phyloP scores from a whole-genome alignment of 2,797 vertebrate species.

The Carduelis carduelis region DNA sequence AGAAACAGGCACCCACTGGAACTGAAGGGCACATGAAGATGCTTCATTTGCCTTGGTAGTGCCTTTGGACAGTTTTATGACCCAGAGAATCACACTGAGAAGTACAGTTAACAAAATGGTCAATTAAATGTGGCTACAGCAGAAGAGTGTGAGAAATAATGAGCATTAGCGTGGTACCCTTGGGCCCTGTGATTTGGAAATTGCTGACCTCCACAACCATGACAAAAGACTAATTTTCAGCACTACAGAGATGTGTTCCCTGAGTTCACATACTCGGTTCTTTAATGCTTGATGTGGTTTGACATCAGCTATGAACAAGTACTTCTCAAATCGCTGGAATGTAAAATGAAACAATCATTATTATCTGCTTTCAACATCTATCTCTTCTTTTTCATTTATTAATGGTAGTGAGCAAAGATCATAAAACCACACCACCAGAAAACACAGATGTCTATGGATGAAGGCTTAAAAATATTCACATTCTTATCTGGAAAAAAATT shows the following conservation, averaged over 20 bases:
- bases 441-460: not conserved
- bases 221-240: not conserved
- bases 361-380: not conserved
- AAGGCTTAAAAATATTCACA: not conserved
- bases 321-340: not conserved
- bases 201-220: not conserved
- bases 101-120: not conserved
- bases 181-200: not conserved
- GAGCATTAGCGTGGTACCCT: fast-evolving
- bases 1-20: not conserved
- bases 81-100: not conserved
- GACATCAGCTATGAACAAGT: not conserved
- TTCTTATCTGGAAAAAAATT: not conserved
- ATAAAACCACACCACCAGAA: not conserved
- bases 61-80: not conserved
- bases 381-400: not conserved
- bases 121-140: not conserved
- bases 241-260: not conserved
- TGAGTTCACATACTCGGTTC: not conserved
- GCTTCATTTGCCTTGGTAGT: not conserved
- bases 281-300: not conserved
- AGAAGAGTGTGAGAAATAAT: not conserved
- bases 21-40: not conserved
- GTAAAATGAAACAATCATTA: not conserved
- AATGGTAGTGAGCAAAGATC: not conserved